Base-by-base conservation (phyloP, 2,888 invertebrate genomes). In the Boloria selene region DNA sequence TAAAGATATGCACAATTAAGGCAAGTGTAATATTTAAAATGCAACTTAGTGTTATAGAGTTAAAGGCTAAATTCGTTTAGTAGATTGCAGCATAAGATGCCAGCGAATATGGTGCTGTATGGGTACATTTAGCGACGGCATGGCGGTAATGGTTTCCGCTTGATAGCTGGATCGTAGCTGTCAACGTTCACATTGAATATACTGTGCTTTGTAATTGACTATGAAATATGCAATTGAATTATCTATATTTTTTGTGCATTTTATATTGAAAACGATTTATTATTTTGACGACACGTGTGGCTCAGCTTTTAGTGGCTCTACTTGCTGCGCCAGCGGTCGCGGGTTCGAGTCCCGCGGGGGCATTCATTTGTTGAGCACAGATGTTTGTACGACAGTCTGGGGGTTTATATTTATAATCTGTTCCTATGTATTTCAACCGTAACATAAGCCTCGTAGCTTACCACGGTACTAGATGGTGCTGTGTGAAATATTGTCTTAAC, bases 101-200 rank as follows among this genome's bases (percentile, higher is more conserved):
- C 62, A 54, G 61, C 58, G 64, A 50, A 65, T 68, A 67, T 63
- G 66, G 65, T 67, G 60, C 52, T 61, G 64, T 70, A 70, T 65
- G 74, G 66, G 73, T 69, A 69, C 71, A 70, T 74, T 70, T 79
- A 61, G 75, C 73, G 70, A 70, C 70, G 67, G 67, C 70, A 64
- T 64, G 68, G 72, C 73, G 76, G 73, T 80, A 79, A 80, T 79
- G 74, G 78, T 74, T 79, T 79, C 79, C 77, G 76, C 69, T 68
- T 68, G 79, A 77, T 79, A 78, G 70, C 76, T 76, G 76, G 75
- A 76, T 75, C 76, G 73, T 70, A 62, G 61, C 69, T 75, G 76
- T 75, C 77, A 75, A 73, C 73, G 67, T 69, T 69, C 51, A 58
- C 51, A 42, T 44, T 67, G 65, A 56, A 69, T 68, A 65, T 70